Evolutionary conservation across 2,113 vertebrate species (phyloP).

Genomic region (Pachyramphus minor): DNA sequence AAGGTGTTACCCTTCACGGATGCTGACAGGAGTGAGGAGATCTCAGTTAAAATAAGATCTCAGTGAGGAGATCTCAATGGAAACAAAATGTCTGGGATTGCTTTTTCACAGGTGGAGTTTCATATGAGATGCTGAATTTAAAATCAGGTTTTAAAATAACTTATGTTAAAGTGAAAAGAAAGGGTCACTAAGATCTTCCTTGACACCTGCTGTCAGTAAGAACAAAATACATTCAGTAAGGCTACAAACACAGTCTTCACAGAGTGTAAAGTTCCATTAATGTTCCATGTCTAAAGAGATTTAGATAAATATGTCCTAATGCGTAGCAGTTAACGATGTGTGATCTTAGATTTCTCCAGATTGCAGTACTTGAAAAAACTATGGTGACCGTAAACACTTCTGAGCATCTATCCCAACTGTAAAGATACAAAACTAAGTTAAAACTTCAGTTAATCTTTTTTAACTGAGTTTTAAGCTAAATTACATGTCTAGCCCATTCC

Average conservation of each 20-base stretch:
- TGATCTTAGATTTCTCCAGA: neutral
- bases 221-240: neutral
- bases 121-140: neutral
- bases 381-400: neutral
- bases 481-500: neutral
- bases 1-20: neutral
- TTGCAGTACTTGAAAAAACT: neutral
- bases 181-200: neutral
- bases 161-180: neutral
- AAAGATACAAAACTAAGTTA: neutral
- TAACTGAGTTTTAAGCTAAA: neutral
- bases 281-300: neutral
- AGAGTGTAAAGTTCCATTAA: neutral
- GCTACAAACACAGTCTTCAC: neutral
- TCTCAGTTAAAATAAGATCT: neutral
- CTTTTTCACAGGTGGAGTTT: neutral
- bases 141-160: neutral
- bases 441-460: neutral
- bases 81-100: neutral
- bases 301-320: neutral
- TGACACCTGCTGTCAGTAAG: neutral
- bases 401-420: neutral
- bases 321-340: neutral
- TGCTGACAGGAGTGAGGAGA: neutral
- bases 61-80: too few relatives aligned